Conservation (phyloP, 2,113 vertebrate genomes). For the Mirounga angustirostris region DNA sequence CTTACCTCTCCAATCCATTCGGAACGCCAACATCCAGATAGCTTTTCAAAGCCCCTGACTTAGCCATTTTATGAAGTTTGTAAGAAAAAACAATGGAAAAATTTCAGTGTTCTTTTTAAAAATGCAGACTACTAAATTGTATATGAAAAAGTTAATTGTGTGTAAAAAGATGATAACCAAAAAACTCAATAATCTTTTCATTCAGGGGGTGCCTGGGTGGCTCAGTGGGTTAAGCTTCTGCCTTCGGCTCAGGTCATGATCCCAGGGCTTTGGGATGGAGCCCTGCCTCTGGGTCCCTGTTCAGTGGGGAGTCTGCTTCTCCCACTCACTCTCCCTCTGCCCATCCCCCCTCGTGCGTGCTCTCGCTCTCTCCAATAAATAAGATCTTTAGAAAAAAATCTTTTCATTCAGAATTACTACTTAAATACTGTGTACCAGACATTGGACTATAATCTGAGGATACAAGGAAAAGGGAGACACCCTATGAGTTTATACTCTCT, state of each 20-base stretch:
- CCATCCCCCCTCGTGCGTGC: rapidly evolving
- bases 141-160: not conserved
- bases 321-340: not conserved
- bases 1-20: not conserved
- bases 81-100: not conserved
- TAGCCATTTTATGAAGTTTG: slow-evolving; percentile 22
- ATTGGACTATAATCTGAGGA: not conserved
- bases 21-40: not conserved
- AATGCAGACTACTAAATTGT: not conserved
- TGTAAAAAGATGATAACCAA: not conserved
- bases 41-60: not conserved
- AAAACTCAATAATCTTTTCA: not conserved
- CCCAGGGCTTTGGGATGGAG: not conserved
- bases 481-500: not conserved
- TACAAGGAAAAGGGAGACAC: not conserved
- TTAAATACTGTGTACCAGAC: not conserved
- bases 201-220: not conserved
- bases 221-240: not conserved
- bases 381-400: not conserved
- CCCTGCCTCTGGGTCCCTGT: not conserved
- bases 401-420: not conserved
- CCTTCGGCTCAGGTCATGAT: not conserved
- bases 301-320: not conserved
- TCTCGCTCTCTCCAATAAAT: not conserved
- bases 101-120: not conserved